These are phyloP conservation scores for Pycnomerus fuliginosus DNA, from an alignment of 2,888 invertebrate species.

Conservation along the genomic window DNA sequence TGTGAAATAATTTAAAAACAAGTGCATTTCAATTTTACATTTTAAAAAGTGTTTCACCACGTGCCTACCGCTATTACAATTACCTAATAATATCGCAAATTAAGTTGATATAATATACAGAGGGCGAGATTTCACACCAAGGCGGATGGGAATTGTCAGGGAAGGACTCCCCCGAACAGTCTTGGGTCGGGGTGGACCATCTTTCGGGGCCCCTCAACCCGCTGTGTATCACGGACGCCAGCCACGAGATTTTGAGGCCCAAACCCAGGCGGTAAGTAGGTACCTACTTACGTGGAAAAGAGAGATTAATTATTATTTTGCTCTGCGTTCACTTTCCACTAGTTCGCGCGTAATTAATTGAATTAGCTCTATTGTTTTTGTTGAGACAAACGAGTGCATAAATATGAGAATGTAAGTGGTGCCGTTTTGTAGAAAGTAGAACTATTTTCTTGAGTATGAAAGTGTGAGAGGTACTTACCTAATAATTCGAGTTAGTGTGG, in stretches of 20 bases:
- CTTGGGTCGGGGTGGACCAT: slow-evolving; percentile 59
- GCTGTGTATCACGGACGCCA: slow-evolving; percentile 69
- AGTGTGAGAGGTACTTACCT: slow-evolving; percentile 29
- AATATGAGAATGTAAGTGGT: slow-evolving; percentile 17
- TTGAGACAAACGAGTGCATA: too few species aligned
- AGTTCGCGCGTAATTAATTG: slow-evolving; percentile 18
- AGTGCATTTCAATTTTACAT: too few species aligned
- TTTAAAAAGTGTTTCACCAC: too few species aligned
- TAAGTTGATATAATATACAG: too few species aligned
- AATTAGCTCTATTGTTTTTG: slow-evolving; percentile 12
- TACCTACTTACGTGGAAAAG: not conserved
- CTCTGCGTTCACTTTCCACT: slow-evolving; percentile 12
- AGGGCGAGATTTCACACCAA: slow-evolving; percentile 40
- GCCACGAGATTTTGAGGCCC: slow-evolving; percentile 82
- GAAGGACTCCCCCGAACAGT: slow-evolving; percentile 39
- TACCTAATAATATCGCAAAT: too few species aligned
- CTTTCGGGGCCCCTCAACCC: slow-evolving; percentile 64
- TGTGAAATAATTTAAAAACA: too few species aligned
- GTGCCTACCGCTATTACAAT: too few species aligned
- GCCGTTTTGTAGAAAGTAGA: slow-evolving; percentile 25
- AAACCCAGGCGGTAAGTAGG: slow-evolving; percentile 77
- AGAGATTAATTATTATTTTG: not conserved
- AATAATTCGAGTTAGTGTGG: too few species aligned
- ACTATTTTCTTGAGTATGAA: slow-evolving; percentile 21
- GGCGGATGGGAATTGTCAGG: slow-evolving; percentile 43